Evolutionary conservation across 2,888 invertebrate genomes (phyloP).

Genomic region (Lucinisca nassula): DNA sequence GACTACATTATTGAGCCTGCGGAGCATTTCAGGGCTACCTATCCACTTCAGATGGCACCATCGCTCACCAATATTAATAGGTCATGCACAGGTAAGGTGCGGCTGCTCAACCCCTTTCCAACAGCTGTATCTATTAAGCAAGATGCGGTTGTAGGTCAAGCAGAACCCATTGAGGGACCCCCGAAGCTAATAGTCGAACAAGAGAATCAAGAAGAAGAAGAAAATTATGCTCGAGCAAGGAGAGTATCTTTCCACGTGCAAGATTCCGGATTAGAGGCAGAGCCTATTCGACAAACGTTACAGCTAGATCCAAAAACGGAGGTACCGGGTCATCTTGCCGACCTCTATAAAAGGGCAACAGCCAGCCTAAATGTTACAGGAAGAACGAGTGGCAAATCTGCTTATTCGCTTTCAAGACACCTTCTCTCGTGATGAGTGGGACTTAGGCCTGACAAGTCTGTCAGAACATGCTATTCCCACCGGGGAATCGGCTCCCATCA

Average conservation of each 20-base stretch:
- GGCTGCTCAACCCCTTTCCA: background rate
- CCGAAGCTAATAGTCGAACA: background rate
- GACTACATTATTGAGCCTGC: constrained; percentile 24
- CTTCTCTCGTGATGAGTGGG: constrained; percentile 58
- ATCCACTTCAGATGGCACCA: background rate
- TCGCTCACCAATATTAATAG: constrained; percentile 12
- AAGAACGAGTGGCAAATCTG: constrained; percentile 26
- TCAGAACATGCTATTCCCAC: constrained; percentile 55
- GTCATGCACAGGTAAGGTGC: background rate
- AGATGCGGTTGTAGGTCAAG: constrained; percentile 49
- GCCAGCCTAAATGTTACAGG: background rate
- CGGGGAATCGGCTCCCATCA: constrained; percentile 49
- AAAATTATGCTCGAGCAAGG: background rate
- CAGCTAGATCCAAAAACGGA: too few relatives aligned
- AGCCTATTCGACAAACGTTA: too few relatives aligned
- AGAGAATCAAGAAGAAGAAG: constrained; percentile 1
- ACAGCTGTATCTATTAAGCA: constrained; percentile 29
- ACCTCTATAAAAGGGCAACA: background rate
- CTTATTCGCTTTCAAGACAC: constrained; percentile 17
- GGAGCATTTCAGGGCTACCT: constrained; percentile 12
- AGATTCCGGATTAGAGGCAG: background rate
- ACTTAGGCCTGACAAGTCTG: constrained; percentile 47
- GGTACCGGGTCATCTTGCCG: background rate
- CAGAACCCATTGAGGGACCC: constrained; percentile 33
- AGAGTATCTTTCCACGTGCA: background rate